Base-by-base conservation (phyloP, 1,140 invertebrate genomes). In the Conopomorpha cramerella region DNA sequence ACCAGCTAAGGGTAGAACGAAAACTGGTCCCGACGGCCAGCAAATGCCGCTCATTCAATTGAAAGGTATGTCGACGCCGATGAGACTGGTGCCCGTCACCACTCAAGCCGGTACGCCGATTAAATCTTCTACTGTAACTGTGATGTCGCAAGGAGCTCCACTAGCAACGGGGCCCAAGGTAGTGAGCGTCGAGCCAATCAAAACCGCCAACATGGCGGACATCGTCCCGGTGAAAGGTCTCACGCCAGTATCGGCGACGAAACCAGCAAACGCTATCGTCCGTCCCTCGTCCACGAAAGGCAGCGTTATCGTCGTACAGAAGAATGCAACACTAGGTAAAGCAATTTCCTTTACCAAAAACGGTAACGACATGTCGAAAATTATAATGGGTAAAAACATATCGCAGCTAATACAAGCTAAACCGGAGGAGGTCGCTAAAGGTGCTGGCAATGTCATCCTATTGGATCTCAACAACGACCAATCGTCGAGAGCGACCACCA, bases 301-400 rank as follows among this genome's bases (percentile, higher is more conserved):
- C 10, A 76, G 57, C 39, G 49, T 79, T 8, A 77, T 79, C 38
- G 67, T 79, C 8, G 71, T 79, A 15, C 70, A 71, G 44, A 79
- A 79, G 47, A 63, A 65, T 11, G 58, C 61, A 10, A 49, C 66
- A 1, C 45, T 79, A 40, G 62, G 63, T 11, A 79, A 79, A 62
- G 56, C 68, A 2, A 47, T 79, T 17, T 59, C 67, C 3, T 73
- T 79, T 27, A 57, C 68, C 10, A 78, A 74, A 53, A 77, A 72
- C 38, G 60, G 63, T 10, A 72, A 66, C 38, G 71, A 77, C 30
- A 61, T 77, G 44, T 66, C 71, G 8, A 78, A 77, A 60, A 70
- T 77, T 39, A 72, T 78, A 23, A 78, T 78, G 76, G 65, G 68
- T 7, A 76, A 76, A 44, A 78, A 78, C 44, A 60, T 77, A 8